Base-by-base conservation (phyloP, 37 sponge, comb jelly and placozoan genomes). In the Spongilla lacustris region DNA sequence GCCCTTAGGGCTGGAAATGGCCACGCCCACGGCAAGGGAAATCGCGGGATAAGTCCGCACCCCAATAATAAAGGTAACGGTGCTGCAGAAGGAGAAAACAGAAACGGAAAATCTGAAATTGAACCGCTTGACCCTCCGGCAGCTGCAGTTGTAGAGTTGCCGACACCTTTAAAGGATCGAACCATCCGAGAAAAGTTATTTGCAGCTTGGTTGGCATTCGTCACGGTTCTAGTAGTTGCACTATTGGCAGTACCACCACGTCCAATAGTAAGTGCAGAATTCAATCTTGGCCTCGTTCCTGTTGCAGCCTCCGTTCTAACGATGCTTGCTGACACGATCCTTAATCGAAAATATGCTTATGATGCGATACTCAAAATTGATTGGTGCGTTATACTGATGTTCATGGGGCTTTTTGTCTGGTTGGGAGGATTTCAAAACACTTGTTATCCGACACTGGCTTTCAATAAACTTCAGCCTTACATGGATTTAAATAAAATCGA, bases 351-450 rank as follows among this genome's bases (percentile, higher is more conserved):
- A 41, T 90, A 83, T 77, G 86, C 93, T 12, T 86, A 78, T 68
- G 86, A 89, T 69, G 86, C 81, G 13, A 93, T 96, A 82, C 58
- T 83, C 32, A 88, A 92, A 78, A 91, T 93, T 21, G 96, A 96
- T 76, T 96, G 96, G 96, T 86, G 86, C 19, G 85, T 96, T 58
- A 96, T 96, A 76, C 81, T 96, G 33, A 84, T 96, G 89, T 96
- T 96, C 75, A 91, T 93, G 73, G 96, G 96, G 4, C 84, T 96
- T 66, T 93, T 96, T 76, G 81, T 93, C 30, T 96, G 96, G 96
- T 81, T 93, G 37, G 96, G 91, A 22, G 96, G 96, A 5, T 92
- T 96, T 73, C 69, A 96, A 68, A 88, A 82, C 49, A 93, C 96
- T 21, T n/a, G 77, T 31, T 82, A 91, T 72, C 96, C 96, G 19